Base-by-base conservation (phyloP, 2,113 vertebrate species). In the Cyanistes caeruleus region DNA sequence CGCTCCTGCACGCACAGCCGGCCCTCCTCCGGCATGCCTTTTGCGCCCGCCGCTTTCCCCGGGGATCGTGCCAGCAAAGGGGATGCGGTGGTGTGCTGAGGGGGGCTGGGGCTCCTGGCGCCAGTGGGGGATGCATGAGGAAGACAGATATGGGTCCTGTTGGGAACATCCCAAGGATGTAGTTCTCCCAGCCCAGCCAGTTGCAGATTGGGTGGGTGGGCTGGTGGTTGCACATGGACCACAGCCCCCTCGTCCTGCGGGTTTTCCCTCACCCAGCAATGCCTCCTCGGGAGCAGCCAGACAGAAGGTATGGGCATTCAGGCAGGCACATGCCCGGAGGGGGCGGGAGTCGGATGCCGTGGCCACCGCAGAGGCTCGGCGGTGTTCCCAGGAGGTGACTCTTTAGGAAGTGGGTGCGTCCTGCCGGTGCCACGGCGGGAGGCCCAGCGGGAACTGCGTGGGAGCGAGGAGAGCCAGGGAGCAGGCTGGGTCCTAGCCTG, bases 331-430 rank as follows among this genome's bases (percentile, higher is more conserved):
- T 31, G 82, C 88, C 92, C 2, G 2, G 19, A 44, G 48, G 28
- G 41, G 35, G 64, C 74, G 56, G 44, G 35, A 18, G 52, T 78
- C 11, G 5, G 73, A 80, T 92, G 85, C 93, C 19, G 18, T 59
- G 74, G 63, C 82, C 3, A 6, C 33, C 2, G 3, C 6, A 4
- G 46, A 80, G 37, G 60, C 67, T 91, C 33, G 51, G 91, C 75
- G 0, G 70, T 94, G 89, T 91, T 93, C 94, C 93, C 82, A 79
- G 83, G 93, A 89, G 93, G 87, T 96, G 96, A 92, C 93, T 96
- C 92, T 96, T 95, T 95, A 96, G 95, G 95, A 97, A 97, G 90
- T 92, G 95, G 90, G 93, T 94, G 96, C 44, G 76, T 86, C 93
- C 80, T 3, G 13, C 43, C 15, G 2, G 67, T 88, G 92, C 70